These are phyloP conservation scores for Malurus splendens DNA, from an alignment of 2,797 vertebrate genomes.

Conservation along the genomic window DNA sequence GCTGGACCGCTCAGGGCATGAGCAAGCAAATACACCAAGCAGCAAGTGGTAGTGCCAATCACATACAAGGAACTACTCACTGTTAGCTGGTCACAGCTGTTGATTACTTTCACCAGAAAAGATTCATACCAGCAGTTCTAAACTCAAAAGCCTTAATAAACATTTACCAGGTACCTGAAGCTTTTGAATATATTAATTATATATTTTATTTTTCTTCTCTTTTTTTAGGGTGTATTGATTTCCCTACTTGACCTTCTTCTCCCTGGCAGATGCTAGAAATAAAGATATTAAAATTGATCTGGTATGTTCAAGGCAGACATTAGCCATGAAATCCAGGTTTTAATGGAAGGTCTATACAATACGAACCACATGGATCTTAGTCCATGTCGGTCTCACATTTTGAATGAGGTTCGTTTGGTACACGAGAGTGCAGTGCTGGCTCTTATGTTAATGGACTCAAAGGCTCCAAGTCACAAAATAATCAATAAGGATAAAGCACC, in stretches of 20 bases:
- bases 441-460: conserved; percentile 41
- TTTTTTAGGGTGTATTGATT: conserved; percentile 58
- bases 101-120: neutral
- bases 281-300: conserved; percentile 71
- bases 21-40: neutral
- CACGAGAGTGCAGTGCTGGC: neutral
- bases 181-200: neutral
- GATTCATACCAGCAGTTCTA: neutral
- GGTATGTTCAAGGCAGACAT: conserved; percentile 53
- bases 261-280: conserved; percentile 54
- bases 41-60: neutral
- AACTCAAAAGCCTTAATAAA: neutral
- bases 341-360: conserved; percentile 62
- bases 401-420: conserved; percentile 6
- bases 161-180: neutral
- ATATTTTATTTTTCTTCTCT: conserved; percentile 48
- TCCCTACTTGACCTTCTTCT: conserved; percentile 36
- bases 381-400: conserved; percentile 23
- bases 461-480: conserved; percentile 9
- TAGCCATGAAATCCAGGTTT: conserved; percentile 39
- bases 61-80: neutral
- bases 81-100: neutral
- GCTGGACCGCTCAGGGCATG: neutral
- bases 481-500: conserved; percentile 26
- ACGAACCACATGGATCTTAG: conserved; percentile 16